Evolutionary conservation across 1,140 invertebrate genomes (phyloP), one percentile per base, ranked within the genome.

Genomic region (Apis florea): DNA sequence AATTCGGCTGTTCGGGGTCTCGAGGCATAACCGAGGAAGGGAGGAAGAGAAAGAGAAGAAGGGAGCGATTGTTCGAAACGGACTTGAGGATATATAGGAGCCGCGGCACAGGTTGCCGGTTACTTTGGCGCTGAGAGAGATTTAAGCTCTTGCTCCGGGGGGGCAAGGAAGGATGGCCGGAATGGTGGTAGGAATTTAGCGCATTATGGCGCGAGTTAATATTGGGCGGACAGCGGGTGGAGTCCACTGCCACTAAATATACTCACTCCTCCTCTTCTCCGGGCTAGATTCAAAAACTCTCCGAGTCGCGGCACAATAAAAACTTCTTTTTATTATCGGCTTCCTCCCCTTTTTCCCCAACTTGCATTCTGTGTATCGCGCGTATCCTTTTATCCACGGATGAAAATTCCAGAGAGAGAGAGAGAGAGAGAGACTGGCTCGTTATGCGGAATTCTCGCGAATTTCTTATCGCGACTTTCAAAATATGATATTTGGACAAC

Each of bases 121-220:
- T 89, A 89, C 85, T 86, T 87, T 79, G 68, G 72, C 47, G 71
- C 64, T 54, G 66, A 74, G 79, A 87, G 83, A 90, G 88, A 90
- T 90, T 90, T 90, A 90, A 88, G 79, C 71, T 68, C 79, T 84
- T 66, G 86, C 84, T 86, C 70, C 71, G 67, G 63, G 67, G 71
- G 83, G n/a, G n/a, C n/a, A 82, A 84, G 83, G 64, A 80, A 86
- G 83, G 83, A 83, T 82, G 74, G 68, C 68, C 82, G 68, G 82
- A 85, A 83, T 81, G 83, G 86, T 89, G 85, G 72, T 88, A 85
- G 83, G 83, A 89, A 90, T 89, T 91, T 90, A 89, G 86, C 90
- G 90, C 90, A 89, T 91, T 91, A 91, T 88, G 83, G 80, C 84
- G 84, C 85, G 86, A 90, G 90, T 90, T 90, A 90, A 90, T 91